Conservation (phyloP, 2,797 vertebrate genomes). For the Poeciliopsis infans region DNA sequence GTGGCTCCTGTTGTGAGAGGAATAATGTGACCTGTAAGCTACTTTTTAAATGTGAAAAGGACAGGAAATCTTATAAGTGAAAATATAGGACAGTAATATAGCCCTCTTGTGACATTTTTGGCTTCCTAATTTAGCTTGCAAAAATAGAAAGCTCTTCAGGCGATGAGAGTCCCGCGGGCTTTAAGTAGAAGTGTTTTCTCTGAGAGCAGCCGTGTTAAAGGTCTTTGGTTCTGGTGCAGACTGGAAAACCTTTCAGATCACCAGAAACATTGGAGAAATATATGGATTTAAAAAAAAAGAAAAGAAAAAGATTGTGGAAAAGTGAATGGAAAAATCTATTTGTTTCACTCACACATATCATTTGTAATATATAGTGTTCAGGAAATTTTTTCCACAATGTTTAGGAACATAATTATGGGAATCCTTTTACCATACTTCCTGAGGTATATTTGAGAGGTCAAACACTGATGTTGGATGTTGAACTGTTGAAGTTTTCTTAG, state of each 20-base stretch:
- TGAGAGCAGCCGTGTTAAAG: constrained; percentile 50
- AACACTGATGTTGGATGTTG: background rate
- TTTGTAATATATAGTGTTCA: background rate
- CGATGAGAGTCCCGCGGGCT: constrained; percentile 50
- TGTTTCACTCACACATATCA: background rate
- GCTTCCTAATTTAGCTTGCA: constrained; percentile 61
- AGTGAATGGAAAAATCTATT: too few species aligned
- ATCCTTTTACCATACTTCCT: background rate
- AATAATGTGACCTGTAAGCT: constrained; percentile 1
- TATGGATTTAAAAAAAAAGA: background rate
- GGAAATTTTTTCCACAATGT: too few species aligned
- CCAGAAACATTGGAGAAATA: background rate
- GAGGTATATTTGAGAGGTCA: background rate
- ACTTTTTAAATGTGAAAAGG: constrained; percentile 36
- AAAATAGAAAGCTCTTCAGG: constrained; percentile 69
- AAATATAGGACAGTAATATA: constrained; percentile 56
- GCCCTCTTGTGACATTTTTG: constrained; percentile 54
- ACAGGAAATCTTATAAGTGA: constrained; percentile 34
- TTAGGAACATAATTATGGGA: background rate
- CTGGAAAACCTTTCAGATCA: constrained; percentile 15
- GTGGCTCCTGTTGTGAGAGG: background rate
- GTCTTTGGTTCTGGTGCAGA: constrained; percentile 30
- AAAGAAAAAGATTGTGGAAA: too few species aligned
- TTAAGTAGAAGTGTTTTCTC: constrained; percentile 48
- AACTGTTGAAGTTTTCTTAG: background rate